Percentiles rank a stretch among this genome's conserved stretches.
phyloP scores from a whole-genome alignment of 1,140 invertebrate species.

The Formica selysi region DNA sequence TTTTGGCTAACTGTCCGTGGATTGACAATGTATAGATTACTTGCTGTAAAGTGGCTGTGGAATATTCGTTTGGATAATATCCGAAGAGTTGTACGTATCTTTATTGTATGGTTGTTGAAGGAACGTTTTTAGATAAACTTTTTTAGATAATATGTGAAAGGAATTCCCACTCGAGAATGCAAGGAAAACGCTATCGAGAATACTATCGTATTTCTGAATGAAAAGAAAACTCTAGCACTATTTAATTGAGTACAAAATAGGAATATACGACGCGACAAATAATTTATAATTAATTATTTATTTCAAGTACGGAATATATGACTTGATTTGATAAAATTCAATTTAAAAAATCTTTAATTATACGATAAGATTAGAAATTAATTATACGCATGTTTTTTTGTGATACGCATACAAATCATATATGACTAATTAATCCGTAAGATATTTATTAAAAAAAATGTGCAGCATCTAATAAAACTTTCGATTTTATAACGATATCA shows the following conservation, averaged over 20 bases:
- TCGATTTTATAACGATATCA: constrained; percentile 25
- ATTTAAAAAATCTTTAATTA: neutral
- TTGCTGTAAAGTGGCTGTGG: constrained; percentile 18
- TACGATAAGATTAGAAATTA: neutral
- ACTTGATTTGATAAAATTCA: neutral
- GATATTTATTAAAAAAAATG: constrained; percentile 15
- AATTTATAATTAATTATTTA: neutral
- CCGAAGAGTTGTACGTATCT: constrained; percentile 14
- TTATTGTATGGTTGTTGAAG: neutral
- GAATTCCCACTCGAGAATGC: constrained; percentile 11
- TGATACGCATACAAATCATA: neutral
- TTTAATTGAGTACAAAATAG: no score
- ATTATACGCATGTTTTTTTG: neutral
- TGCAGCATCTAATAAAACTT: constrained; percentile 8
- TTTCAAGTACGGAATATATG: neutral
- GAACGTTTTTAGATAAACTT: constrained; percentile 13
- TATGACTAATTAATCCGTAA: neutral
- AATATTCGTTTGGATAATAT: constrained; percentile 46
- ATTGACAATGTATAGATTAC: constrained; percentile 53
- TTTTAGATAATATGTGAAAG: neutral
- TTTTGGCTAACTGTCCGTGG: constrained; percentile 43
- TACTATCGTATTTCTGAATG: neutral
- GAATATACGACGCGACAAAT: neutral
- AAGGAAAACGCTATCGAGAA: neutral
- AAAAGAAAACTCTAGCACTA: neutral